These are phyloP conservation scores for Girardinus metallicus DNA, from an alignment of 2,797 vertebrate species.

Conservation along the genomic window DNA sequence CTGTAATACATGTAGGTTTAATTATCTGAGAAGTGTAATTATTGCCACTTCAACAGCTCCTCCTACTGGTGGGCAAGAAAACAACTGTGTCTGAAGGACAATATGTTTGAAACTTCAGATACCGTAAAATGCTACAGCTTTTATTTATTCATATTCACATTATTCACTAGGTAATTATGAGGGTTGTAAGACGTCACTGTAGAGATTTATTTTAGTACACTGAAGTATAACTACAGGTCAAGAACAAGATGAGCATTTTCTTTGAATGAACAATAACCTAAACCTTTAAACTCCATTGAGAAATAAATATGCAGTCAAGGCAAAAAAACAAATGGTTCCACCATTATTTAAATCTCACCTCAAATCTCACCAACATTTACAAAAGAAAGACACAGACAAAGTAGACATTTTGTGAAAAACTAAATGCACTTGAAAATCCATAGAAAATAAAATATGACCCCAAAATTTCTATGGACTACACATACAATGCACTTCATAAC, in stretches of 20 bases:
- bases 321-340: neutral
- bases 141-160: neutral
- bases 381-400: neutral
- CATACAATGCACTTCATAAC: neutral
- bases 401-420: neutral
- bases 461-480: neutral
- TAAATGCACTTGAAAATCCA: neutral
- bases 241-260: neutral
- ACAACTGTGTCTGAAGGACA: neutral
- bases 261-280: neutral
- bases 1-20: constrained; percentile 2
- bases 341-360: neutral
- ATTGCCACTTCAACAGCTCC: constrained; percentile 65
- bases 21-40: constrained; percentile 18
- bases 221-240: neutral
- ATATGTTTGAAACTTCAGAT: neutral
- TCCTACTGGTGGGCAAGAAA: constrained; percentile 66
- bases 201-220: neutral
- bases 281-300: neutral
- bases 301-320: neutral
- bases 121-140: neutral
- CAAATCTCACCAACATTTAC: neutral
- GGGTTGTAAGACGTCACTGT: neutral
- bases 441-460: neutral
- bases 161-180: neutral